Evolutionary conservation across 2,113 vertebrate genomes (phyloP).

Genomic region (Sula dactylatra): DNA sequence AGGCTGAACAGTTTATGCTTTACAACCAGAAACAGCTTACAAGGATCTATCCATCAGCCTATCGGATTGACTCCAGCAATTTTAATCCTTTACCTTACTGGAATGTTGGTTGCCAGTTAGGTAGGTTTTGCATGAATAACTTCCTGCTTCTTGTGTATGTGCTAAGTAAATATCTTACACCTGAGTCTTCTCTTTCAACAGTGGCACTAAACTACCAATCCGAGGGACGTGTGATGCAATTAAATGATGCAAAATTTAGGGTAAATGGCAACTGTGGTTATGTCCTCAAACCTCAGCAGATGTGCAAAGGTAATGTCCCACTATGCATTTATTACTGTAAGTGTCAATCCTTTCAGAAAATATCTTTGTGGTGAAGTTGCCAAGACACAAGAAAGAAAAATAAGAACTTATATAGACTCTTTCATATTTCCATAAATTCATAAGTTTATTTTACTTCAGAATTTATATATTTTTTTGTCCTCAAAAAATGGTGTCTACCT

Average conservation of each 20-base stretch:
- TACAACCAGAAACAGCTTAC: slow-evolving; percentile 96
- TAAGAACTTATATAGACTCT: background rate
- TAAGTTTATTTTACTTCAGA: background rate
- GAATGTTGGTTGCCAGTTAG: slow-evolving; percentile 94
- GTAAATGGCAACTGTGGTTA: slow-evolving; percentile 93
- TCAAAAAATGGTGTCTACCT: background rate
- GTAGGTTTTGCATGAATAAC: slow-evolving; percentile 60
- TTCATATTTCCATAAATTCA: background rate
- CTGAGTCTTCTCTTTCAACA: slow-evolving; percentile 50
- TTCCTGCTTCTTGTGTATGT: background rate
- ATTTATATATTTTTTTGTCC: background rate
- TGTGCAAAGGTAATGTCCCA: slow-evolving; percentile 88
- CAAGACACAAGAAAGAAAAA: background rate
- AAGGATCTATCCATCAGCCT: slow-evolving; percentile 94
- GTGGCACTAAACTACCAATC: slow-evolving; percentile 98
- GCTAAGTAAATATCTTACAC: background rate
- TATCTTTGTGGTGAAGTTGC: background rate
- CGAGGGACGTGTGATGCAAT: slow-evolving; percentile 95
- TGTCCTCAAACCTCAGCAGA: slow-evolving; percentile 92
- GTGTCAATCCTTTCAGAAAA: background rate
- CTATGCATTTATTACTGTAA: background rate
- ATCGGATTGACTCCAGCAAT: slow-evolving; percentile 97
- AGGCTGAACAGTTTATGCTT: slow-evolving; percentile 86
- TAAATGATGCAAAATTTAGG: slow-evolving; percentile 96
- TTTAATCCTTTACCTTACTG: slow-evolving; percentile 96